Base-by-base conservation (phyloP, 2,888 invertebrate genomes). In the Thelaira solivaga region DNA sequence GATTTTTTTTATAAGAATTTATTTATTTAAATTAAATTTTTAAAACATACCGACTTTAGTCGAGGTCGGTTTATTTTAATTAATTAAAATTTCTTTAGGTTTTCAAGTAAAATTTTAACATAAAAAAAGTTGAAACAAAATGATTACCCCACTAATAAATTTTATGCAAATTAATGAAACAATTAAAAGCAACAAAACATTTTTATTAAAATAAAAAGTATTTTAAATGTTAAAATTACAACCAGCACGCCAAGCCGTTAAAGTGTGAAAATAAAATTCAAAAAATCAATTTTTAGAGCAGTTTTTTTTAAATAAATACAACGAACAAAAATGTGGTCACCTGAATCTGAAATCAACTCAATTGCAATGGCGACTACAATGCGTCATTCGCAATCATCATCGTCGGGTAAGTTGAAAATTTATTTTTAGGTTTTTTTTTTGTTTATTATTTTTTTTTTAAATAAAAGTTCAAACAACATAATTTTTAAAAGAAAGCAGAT, bases 301-400 rank as follows among this genome's bases (percentile, higher is more conserved):
- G 53, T 76, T 51, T 73, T 67, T 68, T 64, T 26, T 77, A 75
- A 36, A 80, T n/a, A n/a, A 65, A 80, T 18, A 73, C 55, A 80
- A 73, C 75, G 75, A 76, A 2, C 26, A 41, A 67, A 36, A 47
- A 92, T 93, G 92, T 94, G 93, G 93, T 92, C 92, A 86, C 91
- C 92, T 47, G 93, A 92, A 84, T 91, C 92, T 80, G 95, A 95
- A 91, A 95, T 95, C 88, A 95, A 93, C 89, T 94, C 95, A 84
- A 95, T 95, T 88, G 95, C 95, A 88, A 95, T 95, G 95, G 88
- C 87, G 94, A 88, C 89, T 77, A 93, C 92, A 80, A 91, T 93
- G 90, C 92, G 92, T 84, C 92, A 93, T 86, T 93, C 93, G 87
- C 91, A 92, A 84, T 93, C 93, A 88, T 91, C 92, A 87, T 93